Conservation (phyloP, 2,797 vertebrate genomes). For the Helarctos malayanus region DNA sequence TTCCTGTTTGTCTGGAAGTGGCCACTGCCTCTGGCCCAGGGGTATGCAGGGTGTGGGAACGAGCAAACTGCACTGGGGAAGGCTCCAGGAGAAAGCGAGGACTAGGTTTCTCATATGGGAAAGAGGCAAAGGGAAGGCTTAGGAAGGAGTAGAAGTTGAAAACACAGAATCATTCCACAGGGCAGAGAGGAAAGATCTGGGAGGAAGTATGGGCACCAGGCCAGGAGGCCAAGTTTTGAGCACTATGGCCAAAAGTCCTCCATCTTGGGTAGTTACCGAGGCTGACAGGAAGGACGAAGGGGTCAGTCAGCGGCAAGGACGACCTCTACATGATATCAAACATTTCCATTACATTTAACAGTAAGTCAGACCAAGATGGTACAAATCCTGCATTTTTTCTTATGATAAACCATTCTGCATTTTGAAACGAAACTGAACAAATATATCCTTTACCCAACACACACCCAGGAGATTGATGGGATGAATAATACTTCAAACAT, state of each 20-base stretch:
- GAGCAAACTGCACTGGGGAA: neutral
- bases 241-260: neutral
- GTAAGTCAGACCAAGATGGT: neutral
- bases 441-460: conserved; percentile 31
- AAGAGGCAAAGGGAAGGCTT: neutral
- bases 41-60: too few species aligned
- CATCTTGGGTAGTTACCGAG: neutral
- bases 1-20: neutral
- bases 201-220: neutral
- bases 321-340: neutral
- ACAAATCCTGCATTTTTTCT: conserved; percentile 31
- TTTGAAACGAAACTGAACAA: conserved; percentile 67
- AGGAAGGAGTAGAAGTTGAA: neutral
- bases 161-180: neutral
- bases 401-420: neutral
- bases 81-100: neutral
- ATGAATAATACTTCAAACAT: conserved; percentile 77
- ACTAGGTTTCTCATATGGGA: neutral
- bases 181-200: neutral
- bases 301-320: neutral
- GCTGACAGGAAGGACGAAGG: neutral
- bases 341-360: neutral
- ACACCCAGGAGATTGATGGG: conserved; percentile 4
- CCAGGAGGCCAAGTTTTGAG: neutral
- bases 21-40: neutral